Evolutionary conservation across 2,888 invertebrate genomes (phyloP).

Genomic region (Aromia moschata): DNA sequence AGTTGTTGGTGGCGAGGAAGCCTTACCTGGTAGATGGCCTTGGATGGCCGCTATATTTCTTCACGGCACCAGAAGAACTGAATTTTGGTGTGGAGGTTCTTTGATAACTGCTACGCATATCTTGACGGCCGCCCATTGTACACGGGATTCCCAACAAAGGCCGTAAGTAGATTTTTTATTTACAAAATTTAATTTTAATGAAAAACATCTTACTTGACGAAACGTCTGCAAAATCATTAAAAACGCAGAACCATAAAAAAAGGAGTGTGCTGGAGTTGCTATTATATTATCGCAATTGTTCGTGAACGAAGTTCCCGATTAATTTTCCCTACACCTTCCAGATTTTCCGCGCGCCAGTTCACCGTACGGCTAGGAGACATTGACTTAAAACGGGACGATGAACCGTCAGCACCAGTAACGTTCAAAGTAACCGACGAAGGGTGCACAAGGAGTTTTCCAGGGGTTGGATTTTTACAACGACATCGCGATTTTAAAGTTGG

Average conservation of each 20-base stretch:
- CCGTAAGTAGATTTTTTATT: conserved; percentile 71
- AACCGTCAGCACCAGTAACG: conserved; percentile 85
- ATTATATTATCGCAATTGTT: too few relatives aligned
- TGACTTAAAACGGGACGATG: conserved; percentile 84
- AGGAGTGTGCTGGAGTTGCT: too few relatives aligned
- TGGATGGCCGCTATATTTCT: conserved; percentile 97
- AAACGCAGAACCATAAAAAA: too few relatives aligned
- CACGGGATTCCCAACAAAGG: conserved; percentile 86
- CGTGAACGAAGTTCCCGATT: too few relatives aligned
- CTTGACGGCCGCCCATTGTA: conserved; percentile 93
- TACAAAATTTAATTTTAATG: neutral
- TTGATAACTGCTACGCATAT: conserved; percentile 83
- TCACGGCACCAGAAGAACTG: conserved; percentile 83
- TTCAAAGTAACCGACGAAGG: conserved; percentile 80
- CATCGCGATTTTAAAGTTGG: conserved; percentile 84
- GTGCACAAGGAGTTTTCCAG: conserved; percentile 85
- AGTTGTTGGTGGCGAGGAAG: conserved; percentile 89
- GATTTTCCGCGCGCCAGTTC: conserved; percentile 88
- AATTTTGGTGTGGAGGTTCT: conserved; percentile 95
- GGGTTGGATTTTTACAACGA: conserved; percentile 96
- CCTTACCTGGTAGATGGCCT: conserved; percentile 89
- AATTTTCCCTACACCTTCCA: conserved; percentile 57
- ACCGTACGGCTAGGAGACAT: conserved; percentile 90
- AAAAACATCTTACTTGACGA: too few relatives aligned
- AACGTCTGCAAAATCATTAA: too few relatives aligned